Conservation (phyloP, 2,113 vertebrate species). For the Brachypodius melanocephalos region DNA sequence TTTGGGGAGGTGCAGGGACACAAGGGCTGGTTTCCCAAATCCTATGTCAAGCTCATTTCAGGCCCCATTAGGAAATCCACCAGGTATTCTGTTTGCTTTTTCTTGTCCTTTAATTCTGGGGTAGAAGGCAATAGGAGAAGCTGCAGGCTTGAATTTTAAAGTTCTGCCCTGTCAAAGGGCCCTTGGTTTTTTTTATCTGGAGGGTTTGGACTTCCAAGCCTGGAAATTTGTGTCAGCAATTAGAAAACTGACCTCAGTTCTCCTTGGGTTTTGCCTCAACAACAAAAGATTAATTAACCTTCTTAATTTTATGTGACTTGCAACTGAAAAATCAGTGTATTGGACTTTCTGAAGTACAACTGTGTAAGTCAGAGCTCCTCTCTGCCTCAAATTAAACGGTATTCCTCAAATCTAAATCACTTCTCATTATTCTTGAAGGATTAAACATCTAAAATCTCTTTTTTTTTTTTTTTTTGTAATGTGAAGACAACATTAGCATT, state of each 20-base stretch:
- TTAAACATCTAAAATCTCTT: background rate
- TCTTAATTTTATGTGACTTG: background rate
- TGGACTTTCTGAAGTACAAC: background rate
- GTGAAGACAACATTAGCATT: background rate
- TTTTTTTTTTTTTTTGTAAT: background rate
- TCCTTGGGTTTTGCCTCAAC: background rate
- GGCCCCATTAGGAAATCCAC: constrained; percentile 85
- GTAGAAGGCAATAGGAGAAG: background rate
- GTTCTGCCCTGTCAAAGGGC: background rate
- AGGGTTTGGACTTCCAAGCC: background rate
- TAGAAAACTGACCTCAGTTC: background rate
- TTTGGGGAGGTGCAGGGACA: constrained; percentile 97
- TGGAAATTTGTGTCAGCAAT: background rate
- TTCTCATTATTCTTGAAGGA: background rate
- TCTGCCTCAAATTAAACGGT: background rate
- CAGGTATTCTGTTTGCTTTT: constrained; percentile 75
- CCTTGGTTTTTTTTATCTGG: background rate
- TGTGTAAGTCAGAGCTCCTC: background rate
- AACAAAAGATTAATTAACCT: background rate
- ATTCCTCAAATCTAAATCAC: background rate
- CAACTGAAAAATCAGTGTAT: background rate
- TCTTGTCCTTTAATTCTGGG: background rate
- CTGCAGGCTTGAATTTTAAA: background rate
- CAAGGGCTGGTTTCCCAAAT: constrained; percentile 99
- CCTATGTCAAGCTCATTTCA: constrained; percentile 97